Percentiles rank a stretch among this genome's conserved stretches.
Conservation (phyloP, 1,140 invertebrate species). For the Charaxes varanes region DNA sequence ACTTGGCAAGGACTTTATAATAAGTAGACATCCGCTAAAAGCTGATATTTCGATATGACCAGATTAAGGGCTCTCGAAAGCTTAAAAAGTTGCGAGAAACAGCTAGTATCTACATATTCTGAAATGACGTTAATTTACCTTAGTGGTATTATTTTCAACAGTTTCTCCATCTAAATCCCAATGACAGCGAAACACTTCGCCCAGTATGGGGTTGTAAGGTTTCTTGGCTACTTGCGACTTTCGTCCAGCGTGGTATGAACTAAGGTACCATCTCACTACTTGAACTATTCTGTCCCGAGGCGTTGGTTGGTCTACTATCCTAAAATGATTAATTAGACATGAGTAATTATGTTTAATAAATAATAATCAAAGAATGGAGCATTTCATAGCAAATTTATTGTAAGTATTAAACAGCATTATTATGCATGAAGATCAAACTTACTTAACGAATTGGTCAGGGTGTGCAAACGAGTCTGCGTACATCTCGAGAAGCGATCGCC, state of each 20-base stretch:
- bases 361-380: too few species aligned
- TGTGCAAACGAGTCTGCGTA: slow-evolving; percentile 99
- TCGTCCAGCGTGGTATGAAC: slow-evolving; percentile 96
- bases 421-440: slow-evolving; percentile 42
- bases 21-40: too few species aligned
- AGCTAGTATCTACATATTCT: too few species aligned
- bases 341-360: too few species aligned
- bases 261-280: slow-evolving; percentile 95
- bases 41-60: too few species aligned
- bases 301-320: slow-evolving; percentile 72
- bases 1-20: too few species aligned
- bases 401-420: too few species aligned
- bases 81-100: too few species aligned
- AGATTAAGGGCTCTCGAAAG: too few species aligned
- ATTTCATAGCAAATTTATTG: too few species aligned
- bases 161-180: slow-evolving; percentile 80
- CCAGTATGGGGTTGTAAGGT: slow-evolving; percentile 97
- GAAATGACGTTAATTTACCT: too few species aligned
- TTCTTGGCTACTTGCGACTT: slow-evolving; percentile 97
- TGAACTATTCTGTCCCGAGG: slow-evolving; percentile 94
- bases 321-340: too few species aligned
- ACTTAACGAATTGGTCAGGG: slow-evolving; percentile 96
- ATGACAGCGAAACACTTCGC: slow-evolving; percentile 94
- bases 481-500: slow-evolving; percentile 96
- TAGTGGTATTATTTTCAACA: slow-evolving; percentile 29